Evolutionary conservation across 1,140 invertebrate species (phyloP).

Genomic region (Pogonus chalceus): DNA sequence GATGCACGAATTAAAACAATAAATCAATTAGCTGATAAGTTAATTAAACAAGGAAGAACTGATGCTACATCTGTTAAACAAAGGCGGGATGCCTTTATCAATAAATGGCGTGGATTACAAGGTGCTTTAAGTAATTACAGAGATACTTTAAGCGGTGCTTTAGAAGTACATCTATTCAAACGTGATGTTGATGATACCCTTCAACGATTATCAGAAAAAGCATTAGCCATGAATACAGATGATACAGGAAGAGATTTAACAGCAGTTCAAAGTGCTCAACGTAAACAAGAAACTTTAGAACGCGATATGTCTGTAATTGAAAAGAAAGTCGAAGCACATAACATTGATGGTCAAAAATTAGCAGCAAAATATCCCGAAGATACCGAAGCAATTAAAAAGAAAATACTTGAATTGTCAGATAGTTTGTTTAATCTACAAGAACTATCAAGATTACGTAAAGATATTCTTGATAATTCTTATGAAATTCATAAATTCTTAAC

Average conservation of each 20-base stretch:
- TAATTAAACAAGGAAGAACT: constrained; percentile 74
- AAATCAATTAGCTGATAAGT: constrained; percentile 79
- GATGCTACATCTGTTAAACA: constrained; percentile 66
- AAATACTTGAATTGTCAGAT: constrained; percentile 56
- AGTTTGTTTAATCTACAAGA: constrained; percentile 65
- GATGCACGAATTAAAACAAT: constrained; percentile 80
- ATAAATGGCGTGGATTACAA: constrained; percentile 81
- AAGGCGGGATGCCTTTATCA: constrained; percentile 69
- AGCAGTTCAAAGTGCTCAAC: constrained; percentile 65
- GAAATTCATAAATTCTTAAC: constrained; percentile 74
- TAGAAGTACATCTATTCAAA: constrained; percentile 88
- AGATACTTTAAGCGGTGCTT: constrained; percentile 64
- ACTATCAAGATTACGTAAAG: constrained; percentile 51
- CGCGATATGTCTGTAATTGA: constrained; percentile 80
- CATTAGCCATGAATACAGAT: constrained; percentile 59
- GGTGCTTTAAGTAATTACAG: constrained; percentile 77
- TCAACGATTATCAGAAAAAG: constrained; percentile 75
- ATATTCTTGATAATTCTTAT: constrained; percentile 59
- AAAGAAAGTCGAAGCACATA: constrained; percentile 66
- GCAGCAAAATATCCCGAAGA: constrained; percentile 67
- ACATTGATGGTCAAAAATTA: constrained; percentile 48
- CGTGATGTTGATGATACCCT: constrained; percentile 77
- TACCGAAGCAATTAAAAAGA: constrained; percentile 53
- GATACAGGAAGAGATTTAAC: constrained; percentile 71
- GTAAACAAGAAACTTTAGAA: constrained; percentile 74